A percentile compares a stretch with the other conserved stretches of the same genome.
These are phyloP conservation scores for Conistra vaccinii DNA, from an alignment of 2,888 invertebrate species.

Conservation along the genomic window DNA sequence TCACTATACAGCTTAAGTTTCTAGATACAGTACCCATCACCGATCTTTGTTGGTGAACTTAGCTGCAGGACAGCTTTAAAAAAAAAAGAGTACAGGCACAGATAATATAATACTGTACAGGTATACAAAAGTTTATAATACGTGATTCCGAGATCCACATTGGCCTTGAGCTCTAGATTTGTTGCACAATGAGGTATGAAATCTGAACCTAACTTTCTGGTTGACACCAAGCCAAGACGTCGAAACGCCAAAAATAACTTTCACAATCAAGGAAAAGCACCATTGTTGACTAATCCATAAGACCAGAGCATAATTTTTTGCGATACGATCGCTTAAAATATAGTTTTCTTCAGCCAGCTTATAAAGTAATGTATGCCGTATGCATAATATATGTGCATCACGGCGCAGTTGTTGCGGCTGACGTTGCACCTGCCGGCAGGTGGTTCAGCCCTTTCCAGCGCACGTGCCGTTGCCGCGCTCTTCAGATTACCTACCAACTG, in stretches of 20 bases:
- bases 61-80: background rate
- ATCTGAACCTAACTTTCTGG: background rate
- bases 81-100: no score
- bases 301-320: conserved; percentile 18
- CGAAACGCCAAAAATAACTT: background rate
- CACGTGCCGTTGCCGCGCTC: conserved; percentile 71
- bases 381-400: conserved; percentile 40
- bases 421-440: conserved; percentile 83
- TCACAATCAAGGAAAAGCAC: background rate
- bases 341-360: conserved; percentile 37
- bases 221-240: background rate
- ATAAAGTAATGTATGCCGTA: conserved; percentile 27
- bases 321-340: conserved; percentile 21
- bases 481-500: conserved; percentile 63
- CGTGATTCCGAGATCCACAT: background rate
- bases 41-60: background rate
- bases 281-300: background rate
- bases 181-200: background rate
- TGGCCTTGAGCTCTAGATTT: background rate
- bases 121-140: no score
- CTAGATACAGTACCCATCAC: background rate
- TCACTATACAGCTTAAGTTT: background rate
- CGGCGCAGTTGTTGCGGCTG: conserved; percentile 64
- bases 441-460: conserved; percentile 67
- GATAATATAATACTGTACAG: no score